Evolutionary conservation across 2,113 vertebrate genomes (phyloP).

Genomic region (Enhydra lutris): DNA sequence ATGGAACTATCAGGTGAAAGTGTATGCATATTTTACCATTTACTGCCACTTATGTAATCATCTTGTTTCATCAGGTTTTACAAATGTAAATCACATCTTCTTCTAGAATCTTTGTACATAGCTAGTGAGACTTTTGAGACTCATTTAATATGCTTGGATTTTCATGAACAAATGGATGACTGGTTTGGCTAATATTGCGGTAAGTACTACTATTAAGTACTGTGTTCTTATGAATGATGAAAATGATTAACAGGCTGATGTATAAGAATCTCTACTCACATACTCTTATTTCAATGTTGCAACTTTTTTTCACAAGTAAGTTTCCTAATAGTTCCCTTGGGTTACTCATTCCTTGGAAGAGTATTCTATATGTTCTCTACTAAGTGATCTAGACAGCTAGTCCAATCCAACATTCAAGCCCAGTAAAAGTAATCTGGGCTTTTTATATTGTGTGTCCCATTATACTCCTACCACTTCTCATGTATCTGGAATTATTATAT

Average conservation of each 20-base stretch:
- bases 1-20: background rate
- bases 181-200: background rate
- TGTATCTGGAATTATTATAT: background rate
- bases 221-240: background rate
- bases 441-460: background rate
- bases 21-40: background rate
- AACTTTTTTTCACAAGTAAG: background rate
- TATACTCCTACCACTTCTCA: background rate
- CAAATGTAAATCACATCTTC: background rate
- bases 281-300: background rate
- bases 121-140: background rate
- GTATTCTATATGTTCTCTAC: background rate
- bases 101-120: background rate
- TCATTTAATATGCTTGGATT: background rate
- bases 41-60: background rate
- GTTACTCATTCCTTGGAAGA: background rate
- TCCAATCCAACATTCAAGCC: background rate
- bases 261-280: background rate
- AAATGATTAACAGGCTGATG: background rate
- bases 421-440: background rate
- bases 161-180: background rate
- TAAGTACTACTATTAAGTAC: background rate
- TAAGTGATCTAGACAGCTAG: background rate
- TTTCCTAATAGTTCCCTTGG: background rate
- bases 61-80: background rate